A percentile compares a stretch with the other conserved stretches of the same genome.
Conservation (phyloP, 1,140 invertebrate species). For the Mercenaria mercenaria region DNA sequence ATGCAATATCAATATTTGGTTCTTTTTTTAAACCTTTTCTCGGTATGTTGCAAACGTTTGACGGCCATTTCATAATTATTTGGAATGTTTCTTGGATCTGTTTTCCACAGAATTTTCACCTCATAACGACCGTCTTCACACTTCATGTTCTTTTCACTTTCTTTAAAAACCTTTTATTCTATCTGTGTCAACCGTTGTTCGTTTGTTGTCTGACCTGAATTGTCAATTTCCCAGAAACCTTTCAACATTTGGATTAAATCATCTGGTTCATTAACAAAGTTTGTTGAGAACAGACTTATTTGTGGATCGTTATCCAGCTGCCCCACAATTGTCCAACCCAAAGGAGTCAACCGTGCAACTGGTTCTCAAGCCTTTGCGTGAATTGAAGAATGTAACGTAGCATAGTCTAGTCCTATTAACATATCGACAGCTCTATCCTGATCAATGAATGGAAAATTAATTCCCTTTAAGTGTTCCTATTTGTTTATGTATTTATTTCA, state of each 20-base stretch:
- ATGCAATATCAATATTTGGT: conserved; percentile 30
- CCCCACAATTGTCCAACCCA: conserved; percentile 28
- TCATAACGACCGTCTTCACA: conserved; percentile 3
- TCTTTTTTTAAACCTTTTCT: conserved; percentile 42
- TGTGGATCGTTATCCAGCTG: background rate
- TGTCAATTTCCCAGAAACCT: conserved; percentile 36
- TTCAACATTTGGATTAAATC: background rate
- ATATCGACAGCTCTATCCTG: background rate
- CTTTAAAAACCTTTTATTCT: background rate
- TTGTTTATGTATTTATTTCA: conserved; percentile 23
- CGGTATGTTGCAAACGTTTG: background rate
- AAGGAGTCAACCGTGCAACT: conserved; percentile 2
- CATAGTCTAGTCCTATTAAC: conserved; percentile 20
- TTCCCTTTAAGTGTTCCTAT: conserved; percentile 35
- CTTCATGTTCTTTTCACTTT: background rate
- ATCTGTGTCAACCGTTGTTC: background rate
- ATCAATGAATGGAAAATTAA: conserved; percentile 16
- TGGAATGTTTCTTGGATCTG: background rate
- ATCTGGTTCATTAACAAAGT: background rate
- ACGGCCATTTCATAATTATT: conserved; percentile 26
- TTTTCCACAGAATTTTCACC: conserved; percentile 55
- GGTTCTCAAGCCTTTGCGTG: background rate
- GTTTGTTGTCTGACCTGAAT: background rate
- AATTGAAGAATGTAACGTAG: background rate
- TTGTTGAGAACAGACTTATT: background rate